Evolutionary conservation across 2,797 vertebrate species (phyloP).

Genomic region (Triplophysa yarkandensis): DNA sequence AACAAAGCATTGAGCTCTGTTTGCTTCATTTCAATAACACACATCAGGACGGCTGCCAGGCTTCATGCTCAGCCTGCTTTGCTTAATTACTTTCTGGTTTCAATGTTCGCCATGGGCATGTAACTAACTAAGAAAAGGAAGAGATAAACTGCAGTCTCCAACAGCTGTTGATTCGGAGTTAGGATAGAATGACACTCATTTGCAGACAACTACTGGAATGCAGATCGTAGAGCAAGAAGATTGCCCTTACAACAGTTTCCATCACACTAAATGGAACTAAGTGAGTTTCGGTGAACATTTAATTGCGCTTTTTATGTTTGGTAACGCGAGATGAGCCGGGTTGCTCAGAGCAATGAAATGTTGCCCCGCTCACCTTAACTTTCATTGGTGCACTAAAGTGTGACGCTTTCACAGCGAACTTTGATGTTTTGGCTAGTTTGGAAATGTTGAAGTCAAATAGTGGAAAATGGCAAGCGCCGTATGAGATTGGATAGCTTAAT

Average conservation of each 20-base stretch:
- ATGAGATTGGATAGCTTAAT: too few relatives aligned
- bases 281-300: background rate
- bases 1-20: background rate
- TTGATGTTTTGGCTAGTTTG: too few relatives aligned
- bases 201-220: slow-evolving; percentile 12
- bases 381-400: too few relatives aligned
- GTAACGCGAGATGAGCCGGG: too few relatives aligned
- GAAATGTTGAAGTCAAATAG: too few relatives aligned
- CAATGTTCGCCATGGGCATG: slow-evolving; percentile 12
- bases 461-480: too few relatives aligned
- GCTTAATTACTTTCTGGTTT: slow-evolving; percentile 25
- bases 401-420: too few relatives aligned
- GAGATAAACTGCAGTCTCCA: slow-evolving; percentile 23
- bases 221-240: background rate
- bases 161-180: slow-evolving; percentile 13
- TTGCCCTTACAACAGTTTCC: background rate
- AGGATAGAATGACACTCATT: slow-evolving; percentile 22
- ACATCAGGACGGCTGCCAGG: slow-evolving; percentile 19
- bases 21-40: background rate
- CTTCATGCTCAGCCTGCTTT: background rate
- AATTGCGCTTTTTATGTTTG: too few relatives aligned
- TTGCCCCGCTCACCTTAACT: too few relatives aligned
- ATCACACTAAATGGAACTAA: background rate
- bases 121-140: slow-evolving; percentile 3
- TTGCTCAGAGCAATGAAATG: too few relatives aligned